Conservation (phyloP, 2,888 invertebrate genomes). For the Ophion slaviceki region DNA sequence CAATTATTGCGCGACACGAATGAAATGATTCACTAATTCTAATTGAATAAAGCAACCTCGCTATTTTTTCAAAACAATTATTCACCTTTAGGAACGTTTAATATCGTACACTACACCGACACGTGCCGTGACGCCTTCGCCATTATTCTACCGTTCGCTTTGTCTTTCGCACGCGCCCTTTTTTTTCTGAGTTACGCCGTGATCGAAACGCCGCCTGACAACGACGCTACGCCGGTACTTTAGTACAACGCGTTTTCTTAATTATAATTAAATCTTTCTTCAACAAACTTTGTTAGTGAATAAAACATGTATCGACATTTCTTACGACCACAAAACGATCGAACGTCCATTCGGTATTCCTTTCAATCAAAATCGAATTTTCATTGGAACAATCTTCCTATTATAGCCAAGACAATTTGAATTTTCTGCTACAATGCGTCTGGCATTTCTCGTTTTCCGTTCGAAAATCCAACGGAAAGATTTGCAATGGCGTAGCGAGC, state of each 20-base stretch:
- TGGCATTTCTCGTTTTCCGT: constrained; percentile 6
- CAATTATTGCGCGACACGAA: constrained; percentile 15
- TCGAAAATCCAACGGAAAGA: background rate
- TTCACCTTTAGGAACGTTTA: constrained; percentile 16
- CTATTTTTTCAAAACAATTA: background rate
- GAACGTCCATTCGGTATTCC: no score
- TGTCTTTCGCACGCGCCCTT: no score
- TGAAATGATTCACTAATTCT: constrained; percentile 17
- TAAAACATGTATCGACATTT: no score
- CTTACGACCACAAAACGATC: no score
- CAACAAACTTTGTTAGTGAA: no score
- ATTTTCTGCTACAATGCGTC: constrained; percentile 3
- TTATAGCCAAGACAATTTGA: background rate
- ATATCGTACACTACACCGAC: constrained; percentile 23
- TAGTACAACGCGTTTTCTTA: no score
- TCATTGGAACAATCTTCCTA: no score
- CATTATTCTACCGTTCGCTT: constrained; percentile 12
- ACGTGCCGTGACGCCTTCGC: constrained; percentile 20
- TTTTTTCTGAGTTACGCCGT: no score
- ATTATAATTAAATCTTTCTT: no score
- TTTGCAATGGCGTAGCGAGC: background rate
- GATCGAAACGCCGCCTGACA: no score
- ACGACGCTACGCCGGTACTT: no score
- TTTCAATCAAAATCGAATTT: no score
- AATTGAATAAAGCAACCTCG: constrained; percentile 7